Evolutionary conservation across 2,888 invertebrate species (phyloP).

Genomic region (Drosophila birchii): DNA sequence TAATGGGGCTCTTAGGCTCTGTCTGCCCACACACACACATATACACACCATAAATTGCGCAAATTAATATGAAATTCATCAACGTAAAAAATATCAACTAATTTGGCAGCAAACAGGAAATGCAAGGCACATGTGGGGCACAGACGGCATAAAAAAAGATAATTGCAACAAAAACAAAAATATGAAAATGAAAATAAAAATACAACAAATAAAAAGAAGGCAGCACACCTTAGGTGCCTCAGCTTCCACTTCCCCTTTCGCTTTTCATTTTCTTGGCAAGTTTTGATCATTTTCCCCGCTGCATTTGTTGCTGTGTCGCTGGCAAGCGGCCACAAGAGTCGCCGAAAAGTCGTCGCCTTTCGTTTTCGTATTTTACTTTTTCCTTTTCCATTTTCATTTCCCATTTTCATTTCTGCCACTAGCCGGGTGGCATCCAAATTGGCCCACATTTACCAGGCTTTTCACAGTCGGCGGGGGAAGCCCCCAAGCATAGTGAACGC

Average conservation of each 20-base stretch:
- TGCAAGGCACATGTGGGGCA: constrained; percentile 69
- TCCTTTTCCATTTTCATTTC: constrained; percentile 11
- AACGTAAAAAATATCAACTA: constrained; percentile 44
- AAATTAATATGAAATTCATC: constrained; percentile 75
- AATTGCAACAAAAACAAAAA: constrained; percentile 41
- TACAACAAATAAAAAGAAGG: constrained; percentile 5
- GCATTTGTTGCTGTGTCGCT: constrained; percentile 39
- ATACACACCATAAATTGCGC: constrained; percentile 53
- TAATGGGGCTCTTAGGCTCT: constrained; percentile 26
- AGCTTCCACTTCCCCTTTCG: neutral
- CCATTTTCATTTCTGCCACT: constrained; percentile 31
- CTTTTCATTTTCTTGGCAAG: constrained; percentile 21
- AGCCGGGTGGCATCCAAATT: constrained; percentile 46
- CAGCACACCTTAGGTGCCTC: constrained; percentile 35
- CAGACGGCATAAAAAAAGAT: constrained; percentile 55
- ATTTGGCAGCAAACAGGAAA: constrained; percentile 71
- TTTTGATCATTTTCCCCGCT: constrained; percentile 35
- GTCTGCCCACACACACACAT: constrained; percentile 11
- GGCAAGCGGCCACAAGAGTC: constrained; percentile 62
- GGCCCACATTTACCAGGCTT: constrained; percentile 43
- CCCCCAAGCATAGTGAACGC: neutral
- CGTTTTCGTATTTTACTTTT: constrained; percentile 5
- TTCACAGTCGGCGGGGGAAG: constrained; percentile 4
- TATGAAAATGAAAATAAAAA: constrained; percentile 25
- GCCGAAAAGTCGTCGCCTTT: constrained; percentile 22